Evolutionary conservation across 1,140 invertebrate species (phyloP).

Genomic region (Solenopsis fugax): DNA sequence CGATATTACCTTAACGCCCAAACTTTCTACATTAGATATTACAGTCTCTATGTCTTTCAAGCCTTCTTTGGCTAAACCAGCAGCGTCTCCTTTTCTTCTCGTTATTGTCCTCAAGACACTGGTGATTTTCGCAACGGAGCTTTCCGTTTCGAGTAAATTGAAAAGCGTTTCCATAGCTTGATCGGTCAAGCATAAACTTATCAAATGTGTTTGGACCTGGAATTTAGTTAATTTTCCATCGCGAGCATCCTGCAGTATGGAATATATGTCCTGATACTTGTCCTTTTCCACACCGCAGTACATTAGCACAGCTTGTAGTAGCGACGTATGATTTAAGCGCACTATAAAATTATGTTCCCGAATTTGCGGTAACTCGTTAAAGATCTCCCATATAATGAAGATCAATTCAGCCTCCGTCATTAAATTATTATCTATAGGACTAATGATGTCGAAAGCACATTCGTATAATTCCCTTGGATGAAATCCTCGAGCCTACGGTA

Average conservation of each 20-base stretch:
- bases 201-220: slow-evolving; percentile 91
- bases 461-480: slow-evolving; percentile 96
- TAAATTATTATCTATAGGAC: slow-evolving; percentile 89
- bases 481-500: slow-evolving; percentile 88
- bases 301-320: slow-evolving; percentile 93
- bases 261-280: slow-evolving; percentile 90
- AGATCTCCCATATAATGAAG: slow-evolving; percentile 92
- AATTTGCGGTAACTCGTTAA: slow-evolving; percentile 90
- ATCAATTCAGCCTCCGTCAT: slow-evolving; percentile 95
- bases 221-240: slow-evolving; percentile 90
- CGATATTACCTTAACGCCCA: slow-evolving; percentile 91
- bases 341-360: slow-evolving; percentile 91
- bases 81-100: slow-evolving; percentile 89
- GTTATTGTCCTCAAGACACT: slow-evolving; percentile 89
- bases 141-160: slow-evolving; percentile 91
- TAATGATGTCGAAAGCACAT: slow-evolving; percentile 97
- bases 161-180: slow-evolving; percentile 90
- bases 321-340: slow-evolving; percentile 93
- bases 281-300: slow-evolving; percentile 93
- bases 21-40: slow-evolving; percentile 89
- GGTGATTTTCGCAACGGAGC: slow-evolving; percentile 89
- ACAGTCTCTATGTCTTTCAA: slow-evolving; percentile 92
- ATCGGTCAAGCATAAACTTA: slow-evolving; percentile 90
- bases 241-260: slow-evolving; percentile 88
- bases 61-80: slow-evolving; percentile 89